These are phyloP conservation scores for Pagrus major DNA, from an alignment of 2,113 vertebrate genomes.

Conservation along the genomic window DNA sequence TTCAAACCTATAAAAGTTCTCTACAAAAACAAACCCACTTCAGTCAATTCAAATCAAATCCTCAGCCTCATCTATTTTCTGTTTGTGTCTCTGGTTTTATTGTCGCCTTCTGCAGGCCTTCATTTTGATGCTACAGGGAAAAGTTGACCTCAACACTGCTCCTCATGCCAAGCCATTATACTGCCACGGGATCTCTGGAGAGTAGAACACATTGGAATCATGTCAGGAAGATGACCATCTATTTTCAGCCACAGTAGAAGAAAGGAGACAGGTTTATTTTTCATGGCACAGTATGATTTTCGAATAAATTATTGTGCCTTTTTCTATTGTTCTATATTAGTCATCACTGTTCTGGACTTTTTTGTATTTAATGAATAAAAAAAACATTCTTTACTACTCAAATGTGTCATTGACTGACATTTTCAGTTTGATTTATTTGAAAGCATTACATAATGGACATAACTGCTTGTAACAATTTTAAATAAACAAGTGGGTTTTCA, in stretches of 20 bases:
- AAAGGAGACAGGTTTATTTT: conserved; percentile 75
- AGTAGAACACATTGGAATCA: conserved; percentile 60
- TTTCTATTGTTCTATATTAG: conserved; percentile 81
- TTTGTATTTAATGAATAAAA: conserved; percentile 84
- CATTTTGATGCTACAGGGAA: conserved; percentile 80
- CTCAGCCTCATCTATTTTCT: neutral
- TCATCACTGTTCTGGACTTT: conserved; percentile 74
- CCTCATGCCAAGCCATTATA: conserved; percentile 81
- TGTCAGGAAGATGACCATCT: conserved; percentile 72
- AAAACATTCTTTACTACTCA: conserved; percentile 76
- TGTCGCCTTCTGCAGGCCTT: conserved; percentile 65
- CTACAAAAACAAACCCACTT: neutral
- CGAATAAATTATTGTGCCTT: conserved; percentile 81
- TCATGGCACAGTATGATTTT: conserved; percentile 80
- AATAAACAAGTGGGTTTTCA: too few relatives aligned
- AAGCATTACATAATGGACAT: neutral
- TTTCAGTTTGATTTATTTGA: neutral
- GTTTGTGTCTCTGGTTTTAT: neutral
- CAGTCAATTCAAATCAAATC: neutral
- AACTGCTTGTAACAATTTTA: neutral
- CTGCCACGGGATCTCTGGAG: conserved; percentile 75
- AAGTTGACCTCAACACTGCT: conserved; percentile 81
- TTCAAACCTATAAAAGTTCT: neutral
- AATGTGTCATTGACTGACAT: conserved; percentile 1
- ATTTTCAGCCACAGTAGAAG: conserved; percentile 74